A percentile compares a stretch with the other conserved stretches of the same genome.
phyloP scores from a whole-genome alignment of 2,888 invertebrate species.

The Papilio demoleus region DNA sequence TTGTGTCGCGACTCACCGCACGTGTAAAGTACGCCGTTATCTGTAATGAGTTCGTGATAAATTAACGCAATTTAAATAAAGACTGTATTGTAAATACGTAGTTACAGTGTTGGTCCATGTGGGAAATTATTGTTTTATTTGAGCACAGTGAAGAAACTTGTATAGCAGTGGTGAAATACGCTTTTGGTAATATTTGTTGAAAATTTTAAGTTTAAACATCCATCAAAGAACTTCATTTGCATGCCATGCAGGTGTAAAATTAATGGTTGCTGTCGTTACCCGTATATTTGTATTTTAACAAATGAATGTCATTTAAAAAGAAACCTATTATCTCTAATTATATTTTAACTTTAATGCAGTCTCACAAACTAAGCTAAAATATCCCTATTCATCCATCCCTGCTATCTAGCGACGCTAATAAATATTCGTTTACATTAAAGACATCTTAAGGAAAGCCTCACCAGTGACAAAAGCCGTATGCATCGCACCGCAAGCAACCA shows the following conservation, averaged over 20 bases:
- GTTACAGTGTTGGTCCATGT: too few species aligned
- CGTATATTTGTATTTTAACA: slow-evolving; percentile 10
- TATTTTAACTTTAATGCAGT: neutral
- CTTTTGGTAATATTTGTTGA: neutral
- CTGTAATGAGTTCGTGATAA: slow-evolving; percentile 65
- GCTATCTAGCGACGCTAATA: too few species aligned
- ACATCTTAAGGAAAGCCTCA: slow-evolving; percentile 50
- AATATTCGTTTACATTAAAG: neutral
- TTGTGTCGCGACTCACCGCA: slow-evolving; percentile 90
- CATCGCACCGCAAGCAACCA: slow-evolving; percentile 87
- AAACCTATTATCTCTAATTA: neutral
- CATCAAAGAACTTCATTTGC: slow-evolving; percentile 7
- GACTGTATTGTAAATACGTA: neutral
- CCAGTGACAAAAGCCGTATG: slow-evolving; percentile 87
- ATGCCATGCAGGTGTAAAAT: slow-evolving; percentile 29
- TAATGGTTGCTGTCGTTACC: slow-evolving; percentile 24
- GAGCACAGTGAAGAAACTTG: neutral
- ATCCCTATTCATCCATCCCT: too few species aligned
- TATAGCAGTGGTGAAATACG: neutral
- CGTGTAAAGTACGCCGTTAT: slow-evolving; percentile 86
- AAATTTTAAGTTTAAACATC: neutral
- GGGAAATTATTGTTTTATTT: neutral
- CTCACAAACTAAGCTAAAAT: neutral
- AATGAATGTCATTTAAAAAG: neutral
- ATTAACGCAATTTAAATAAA: slow-evolving; percentile 16